Conservation (phyloP, 2,888 invertebrate genomes). For the Noctuana brunneofusca region DNA sequence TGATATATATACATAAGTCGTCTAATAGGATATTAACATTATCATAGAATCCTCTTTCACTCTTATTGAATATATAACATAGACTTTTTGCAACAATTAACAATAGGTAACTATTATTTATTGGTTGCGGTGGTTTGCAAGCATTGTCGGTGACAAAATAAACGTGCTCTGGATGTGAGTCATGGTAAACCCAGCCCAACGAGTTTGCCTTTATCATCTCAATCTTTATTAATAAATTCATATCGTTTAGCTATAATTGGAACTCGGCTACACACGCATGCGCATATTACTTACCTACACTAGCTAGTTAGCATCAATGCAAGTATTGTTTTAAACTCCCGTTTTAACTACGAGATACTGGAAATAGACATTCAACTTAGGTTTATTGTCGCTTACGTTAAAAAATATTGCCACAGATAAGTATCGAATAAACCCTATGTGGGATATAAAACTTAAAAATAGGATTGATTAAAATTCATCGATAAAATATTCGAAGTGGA, state of each 20-base stretch:
- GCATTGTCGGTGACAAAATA: slow-evolving; percentile 44
- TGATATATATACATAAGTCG: too few relatives aligned
- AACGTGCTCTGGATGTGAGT: slow-evolving; percentile 45
- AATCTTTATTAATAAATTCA: slow-evolving; percentile 50
- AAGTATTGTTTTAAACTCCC: slow-evolving; percentile 51
- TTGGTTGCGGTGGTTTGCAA: slow-evolving; percentile 13
- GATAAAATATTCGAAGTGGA: slow-evolving; percentile 54
- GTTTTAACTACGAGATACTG: slow-evolving; percentile 29
- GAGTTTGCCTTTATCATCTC: slow-evolving; percentile 47
- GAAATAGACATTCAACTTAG: slow-evolving; percentile 11
- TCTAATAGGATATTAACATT: slow-evolving; percentile 14
- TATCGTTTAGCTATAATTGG: slow-evolving; percentile 69
- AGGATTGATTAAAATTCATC: slow-evolving; percentile 68
- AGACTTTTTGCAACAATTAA: slow-evolving; percentile 1
- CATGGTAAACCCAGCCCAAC: slow-evolving; percentile 45
- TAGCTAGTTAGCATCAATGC: slow-evolving; percentile 56
- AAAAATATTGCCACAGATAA: slow-evolving; percentile 25
- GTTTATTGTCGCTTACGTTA: slow-evolving; percentile 17
- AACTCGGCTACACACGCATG: slow-evolving; percentile 44
- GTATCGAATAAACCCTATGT: slow-evolving; percentile 22
- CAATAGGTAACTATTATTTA: slow-evolving; percentile 6
- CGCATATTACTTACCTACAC: slow-evolving; percentile 50
- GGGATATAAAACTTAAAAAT: slow-evolving; percentile 45
- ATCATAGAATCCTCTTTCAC: slow-evolving; percentile 14
- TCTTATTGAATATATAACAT: slow-evolving; percentile 22